A percentile compares a stretch with the other conserved stretches of the same genome.
phyloP scores from a whole-genome alignment of 2,888 invertebrate species.

The Seira musarum region DNA sequence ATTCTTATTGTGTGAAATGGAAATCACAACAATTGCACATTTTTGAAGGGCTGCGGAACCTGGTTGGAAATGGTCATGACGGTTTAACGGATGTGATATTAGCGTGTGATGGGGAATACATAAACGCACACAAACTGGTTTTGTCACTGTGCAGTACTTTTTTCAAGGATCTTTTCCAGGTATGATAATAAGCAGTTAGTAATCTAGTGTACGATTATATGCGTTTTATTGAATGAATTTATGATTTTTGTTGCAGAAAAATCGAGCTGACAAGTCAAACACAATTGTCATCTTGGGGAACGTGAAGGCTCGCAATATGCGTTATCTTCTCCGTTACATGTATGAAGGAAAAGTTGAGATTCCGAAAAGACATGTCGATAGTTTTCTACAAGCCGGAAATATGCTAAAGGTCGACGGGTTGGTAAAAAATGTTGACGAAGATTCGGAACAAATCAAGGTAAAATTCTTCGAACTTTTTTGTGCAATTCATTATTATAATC shows the following conservation, averaged over 20 bases:
- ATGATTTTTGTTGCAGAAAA: slow-evolving; percentile 42
- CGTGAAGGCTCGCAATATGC: slow-evolving; percentile 60
- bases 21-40: slow-evolving; percentile 53
- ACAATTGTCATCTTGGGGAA: slow-evolving; percentile 63
- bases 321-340: slow-evolving; percentile 59
- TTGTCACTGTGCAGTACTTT: slow-evolving; percentile 64
- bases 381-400: no score
- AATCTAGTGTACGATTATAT: no score
- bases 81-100: slow-evolving; percentile 60
- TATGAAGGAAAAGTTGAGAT: neutral
- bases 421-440: no score
- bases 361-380: neutral
- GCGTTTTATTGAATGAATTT: neutral
- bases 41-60: slow-evolving; percentile 37
- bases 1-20: slow-evolving; percentile 59
- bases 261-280: slow-evolving; percentile 48
- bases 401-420: no score
- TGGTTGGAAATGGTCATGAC: slow-evolving; percentile 45
- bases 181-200: slow-evolving; percentile 37
- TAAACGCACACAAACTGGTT: slow-evolving; percentile 64
- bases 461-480: no score
- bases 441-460: no score
- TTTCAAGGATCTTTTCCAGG: slow-evolving; percentile 66
- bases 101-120: slow-evolving; percentile 64
- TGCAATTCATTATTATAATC: no score